A percentile compares a stretch with the other conserved stretches of the same genome.
Conservation (phyloP, 92 coral and sea anemone genomes). For the Parazoanthus atlanticus region DNA sequence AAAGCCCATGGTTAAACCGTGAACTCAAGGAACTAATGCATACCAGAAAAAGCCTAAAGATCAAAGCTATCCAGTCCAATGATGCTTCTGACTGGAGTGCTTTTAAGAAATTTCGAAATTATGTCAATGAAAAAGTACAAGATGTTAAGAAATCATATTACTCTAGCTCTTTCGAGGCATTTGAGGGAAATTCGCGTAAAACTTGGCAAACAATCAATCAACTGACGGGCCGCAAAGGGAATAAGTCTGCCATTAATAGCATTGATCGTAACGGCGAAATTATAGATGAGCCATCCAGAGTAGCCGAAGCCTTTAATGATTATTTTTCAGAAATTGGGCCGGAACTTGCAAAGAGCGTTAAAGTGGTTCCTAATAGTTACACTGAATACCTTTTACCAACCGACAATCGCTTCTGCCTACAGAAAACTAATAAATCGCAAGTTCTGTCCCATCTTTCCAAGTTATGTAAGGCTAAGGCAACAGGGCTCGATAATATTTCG, state of each 20-base stretch:
- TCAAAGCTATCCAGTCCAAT: slow-evolving; percentile 2
- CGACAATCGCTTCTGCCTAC: slow-evolving; percentile 8
- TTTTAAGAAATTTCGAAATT: background rate
- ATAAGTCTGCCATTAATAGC: slow-evolving; percentile 35
- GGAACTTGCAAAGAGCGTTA: background rate
- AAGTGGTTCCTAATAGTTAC: background rate
- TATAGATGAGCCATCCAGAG: slow-evolving; percentile 1
- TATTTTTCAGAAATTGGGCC: slow-evolving; percentile 40
- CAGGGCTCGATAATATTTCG: slow-evolving; percentile 36
- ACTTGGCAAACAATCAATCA: slow-evolving; percentile 4
- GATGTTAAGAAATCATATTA: slow-evolving; percentile 2
- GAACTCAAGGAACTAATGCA: background rate
- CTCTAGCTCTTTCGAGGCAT: background rate
- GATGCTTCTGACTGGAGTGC: slow-evolving; percentile 11
- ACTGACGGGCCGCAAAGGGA: slow-evolving; percentile 17
- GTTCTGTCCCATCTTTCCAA: slow-evolving; percentile 28
- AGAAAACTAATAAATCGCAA: background rate
- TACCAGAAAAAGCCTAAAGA: background rate
- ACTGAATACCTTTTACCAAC: slow-evolving; percentile 28
- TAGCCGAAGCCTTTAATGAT: slow-evolving; percentile 18
- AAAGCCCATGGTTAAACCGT: background rate
- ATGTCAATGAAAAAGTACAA: background rate
- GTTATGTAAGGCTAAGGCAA: slow-evolving; percentile 36
- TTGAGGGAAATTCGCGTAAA: background rate
- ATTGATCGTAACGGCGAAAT: slow-evolving; percentile 11